phyloP scores from a whole-genome alignment of 1,140 invertebrate genomes.

The Drosophila setifemur region DNA sequence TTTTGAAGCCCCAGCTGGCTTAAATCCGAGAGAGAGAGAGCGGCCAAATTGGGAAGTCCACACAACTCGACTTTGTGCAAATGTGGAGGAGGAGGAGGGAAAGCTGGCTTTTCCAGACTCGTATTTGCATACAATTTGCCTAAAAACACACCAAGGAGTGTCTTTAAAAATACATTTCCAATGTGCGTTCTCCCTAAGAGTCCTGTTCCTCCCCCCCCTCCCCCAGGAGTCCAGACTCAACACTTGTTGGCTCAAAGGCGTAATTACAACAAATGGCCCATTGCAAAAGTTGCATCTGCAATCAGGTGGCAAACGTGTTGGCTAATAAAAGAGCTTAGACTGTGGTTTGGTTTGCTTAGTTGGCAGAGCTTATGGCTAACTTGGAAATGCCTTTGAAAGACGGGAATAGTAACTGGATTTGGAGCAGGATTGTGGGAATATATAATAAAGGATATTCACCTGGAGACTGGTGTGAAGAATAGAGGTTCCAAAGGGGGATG shows the following conservation, averaged over 20 bases:
- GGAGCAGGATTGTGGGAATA: constrained; percentile 18
- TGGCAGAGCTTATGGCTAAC: constrained; percentile 37
- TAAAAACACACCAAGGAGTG: constrained; percentile 74
- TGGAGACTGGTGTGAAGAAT: too few relatives aligned
- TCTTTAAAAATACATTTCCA: constrained; percentile 79
- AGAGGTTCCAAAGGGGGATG: too few relatives aligned
- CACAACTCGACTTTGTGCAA: constrained; percentile 34
- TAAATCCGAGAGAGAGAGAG: neutral
- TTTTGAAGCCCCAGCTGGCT: neutral
- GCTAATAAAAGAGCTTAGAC: constrained; percentile 68
- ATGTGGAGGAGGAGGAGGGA: constrained; percentile 1
- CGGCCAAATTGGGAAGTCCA: neutral
- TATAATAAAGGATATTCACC: too few relatives aligned
- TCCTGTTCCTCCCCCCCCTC: constrained; percentile 8
- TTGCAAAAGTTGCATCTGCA: constrained; percentile 57
- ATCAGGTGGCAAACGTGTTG: constrained; percentile 64
- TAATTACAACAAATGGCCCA: constrained; percentile 77
- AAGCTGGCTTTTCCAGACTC: constrained; percentile 34
- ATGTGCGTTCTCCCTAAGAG: constrained; percentile 32
- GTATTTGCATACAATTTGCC: constrained; percentile 81
- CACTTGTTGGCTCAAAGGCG: constrained; percentile 78
- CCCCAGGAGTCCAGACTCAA: constrained; percentile 45
- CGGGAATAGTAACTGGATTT: constrained; percentile 46
- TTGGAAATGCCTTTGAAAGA: constrained; percentile 63
- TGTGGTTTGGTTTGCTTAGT: constrained; percentile 23